Evolutionary conservation across 2,888 invertebrate genomes (phyloP).

Genomic region (Drosophila affinis): DNA sequence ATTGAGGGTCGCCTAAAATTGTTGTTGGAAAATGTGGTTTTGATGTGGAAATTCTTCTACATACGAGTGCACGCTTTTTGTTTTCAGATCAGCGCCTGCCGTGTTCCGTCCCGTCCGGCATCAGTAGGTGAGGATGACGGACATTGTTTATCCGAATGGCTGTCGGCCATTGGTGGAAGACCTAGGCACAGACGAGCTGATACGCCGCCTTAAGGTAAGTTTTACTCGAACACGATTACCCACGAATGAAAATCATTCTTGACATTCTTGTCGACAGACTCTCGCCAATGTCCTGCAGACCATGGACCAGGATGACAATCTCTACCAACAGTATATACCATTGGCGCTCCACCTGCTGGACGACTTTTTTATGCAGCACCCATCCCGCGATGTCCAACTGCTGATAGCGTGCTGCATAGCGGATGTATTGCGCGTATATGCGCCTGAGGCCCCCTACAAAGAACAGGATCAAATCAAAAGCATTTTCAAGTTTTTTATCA

Average conservation of each 20-base stretch:
- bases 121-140: constrained; percentile 86
- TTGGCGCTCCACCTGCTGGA: constrained; percentile 96
- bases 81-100: constrained; percentile 4
- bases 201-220: constrained; percentile 94
- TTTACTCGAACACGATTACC: not conserved
- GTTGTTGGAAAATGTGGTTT: constrained; percentile 20
- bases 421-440: constrained; percentile 97
- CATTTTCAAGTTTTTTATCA: constrained; percentile 97
- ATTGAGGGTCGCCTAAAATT: constrained; percentile 53
- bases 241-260: not conserved
- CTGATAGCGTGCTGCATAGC: constrained; percentile 98
- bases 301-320: constrained; percentile 97
- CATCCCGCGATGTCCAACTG: constrained; percentile 95
- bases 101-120: constrained; percentile 6
- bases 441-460: constrained; percentile 98
- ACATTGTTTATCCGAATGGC: constrained; percentile 96
- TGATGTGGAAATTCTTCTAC: constrained; percentile 1
- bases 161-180: constrained; percentile 97
- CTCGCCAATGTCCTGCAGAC: constrained; percentile 97
- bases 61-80: not conserved
- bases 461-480: constrained; percentile 96
- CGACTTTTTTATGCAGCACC: constrained; percentile 95
- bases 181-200: constrained; percentile 97
- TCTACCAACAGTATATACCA: constrained; percentile 95
- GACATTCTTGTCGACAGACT: constrained; percentile 85